Conservation (phyloP, 92 coral and sea anemone genomes). For the Umimayanthus kanabou region DNA sequence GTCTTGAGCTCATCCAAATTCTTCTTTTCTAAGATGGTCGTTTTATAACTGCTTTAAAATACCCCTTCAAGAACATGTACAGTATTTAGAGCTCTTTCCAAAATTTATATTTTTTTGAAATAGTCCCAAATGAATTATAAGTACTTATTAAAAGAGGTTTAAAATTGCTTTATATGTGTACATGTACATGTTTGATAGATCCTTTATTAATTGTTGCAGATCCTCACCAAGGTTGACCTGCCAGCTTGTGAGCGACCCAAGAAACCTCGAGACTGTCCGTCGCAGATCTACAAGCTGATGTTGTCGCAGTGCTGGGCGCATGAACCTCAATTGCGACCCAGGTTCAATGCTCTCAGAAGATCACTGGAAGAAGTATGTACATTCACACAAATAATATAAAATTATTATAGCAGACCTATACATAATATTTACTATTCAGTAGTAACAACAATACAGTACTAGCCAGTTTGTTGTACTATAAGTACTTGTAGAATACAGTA, state of each 20-base stretch:
- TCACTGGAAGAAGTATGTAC: slow-evolving; percentile 69
- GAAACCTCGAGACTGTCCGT: slow-evolving; percentile 91
- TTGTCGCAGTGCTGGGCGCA: slow-evolving; percentile 85
- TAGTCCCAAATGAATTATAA: too few species aligned
- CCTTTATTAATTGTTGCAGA: slow-evolving; percentile 45
- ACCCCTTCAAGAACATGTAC: background rate
- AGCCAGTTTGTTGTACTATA: too few species aligned
- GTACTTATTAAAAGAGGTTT: background rate
- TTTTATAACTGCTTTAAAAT: background rate
- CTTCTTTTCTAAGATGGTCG: too few species aligned
- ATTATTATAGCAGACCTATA: too few species aligned
- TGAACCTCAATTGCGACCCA: slow-evolving; percentile 74
- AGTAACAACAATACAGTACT: too few species aligned
- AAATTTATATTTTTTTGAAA: background rate
- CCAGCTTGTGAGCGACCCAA: slow-evolving; percentile 87
- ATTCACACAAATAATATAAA: background rate
- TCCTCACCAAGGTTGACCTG: slow-evolving; percentile 80
- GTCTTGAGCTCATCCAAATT: too few species aligned
- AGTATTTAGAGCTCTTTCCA: background rate
- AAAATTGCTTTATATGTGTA: background rate
- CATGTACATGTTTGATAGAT: background rate
- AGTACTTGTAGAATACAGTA: too few species aligned
- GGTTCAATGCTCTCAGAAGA: slow-evolving; percentile 71
- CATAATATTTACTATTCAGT: too few species aligned
- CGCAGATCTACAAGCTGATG: slow-evolving; percentile 74